Base-by-base conservation (phyloP, 2,888 invertebrate genomes). In the Aspidiotus rigidus region DNA sequence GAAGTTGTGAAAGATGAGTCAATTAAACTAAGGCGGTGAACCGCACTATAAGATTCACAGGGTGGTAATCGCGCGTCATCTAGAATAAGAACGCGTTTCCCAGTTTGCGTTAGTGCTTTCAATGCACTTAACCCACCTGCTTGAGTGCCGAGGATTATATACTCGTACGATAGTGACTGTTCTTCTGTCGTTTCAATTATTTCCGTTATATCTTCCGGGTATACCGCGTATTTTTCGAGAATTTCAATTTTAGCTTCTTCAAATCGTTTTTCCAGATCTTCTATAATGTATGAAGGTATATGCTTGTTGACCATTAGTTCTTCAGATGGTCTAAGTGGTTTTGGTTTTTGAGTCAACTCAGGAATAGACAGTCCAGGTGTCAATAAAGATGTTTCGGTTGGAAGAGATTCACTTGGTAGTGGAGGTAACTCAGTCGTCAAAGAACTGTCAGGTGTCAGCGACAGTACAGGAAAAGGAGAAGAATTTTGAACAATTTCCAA, bases 61-160 rank as follows among this genome's bases (percentile, higher is more conserved):
- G 69, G 69, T 17, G 69, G 62, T 13, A 54, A 55, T 15, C 39
- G 9, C 7, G 62, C 69, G 42, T 41, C 41, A 15, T 62, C 62
- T 16, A 69, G 9, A 5, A 69, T 2, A 7, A 69, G 53, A 11
- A 69, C 55, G 10, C 53, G 17, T 62, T 69, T 69, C 5, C 62
- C 62, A 9, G 42, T 41, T 13, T 62, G 56, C 0, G 28, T 15
- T 8, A 69, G 55, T 11, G 39, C 39, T 69, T 69, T 69, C 28
- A 62, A 54, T n/a, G 69, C 69, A 11, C 54, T 40, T 28, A 69
- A 55, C 0, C 11, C 55, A 13, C 62, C 69, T 17, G 62, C 60
- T 55, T 62, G 54, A 15, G 62, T 62, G 39, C 62, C 62, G 11
- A 69, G 16, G 1, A 69, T n/a, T 28, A 69, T 42, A n/a, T 49